phyloP scores from a whole-genome alignment of 1,140 invertebrate species.

The Drosophila parvula region DNA sequence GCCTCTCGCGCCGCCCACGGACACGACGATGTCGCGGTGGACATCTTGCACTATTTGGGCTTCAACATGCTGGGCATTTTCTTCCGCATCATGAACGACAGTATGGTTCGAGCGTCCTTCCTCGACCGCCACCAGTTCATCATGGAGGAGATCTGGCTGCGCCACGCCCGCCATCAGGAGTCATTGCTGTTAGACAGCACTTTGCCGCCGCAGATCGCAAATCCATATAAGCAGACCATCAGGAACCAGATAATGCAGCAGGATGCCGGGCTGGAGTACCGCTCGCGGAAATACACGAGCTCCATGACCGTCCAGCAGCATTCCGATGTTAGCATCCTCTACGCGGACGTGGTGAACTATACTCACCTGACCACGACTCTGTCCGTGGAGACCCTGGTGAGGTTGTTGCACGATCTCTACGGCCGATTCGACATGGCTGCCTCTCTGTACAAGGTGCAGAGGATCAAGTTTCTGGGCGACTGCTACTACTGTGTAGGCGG shows the following conservation, averaged over 20 bases:
- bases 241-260: conserved; percentile 88
- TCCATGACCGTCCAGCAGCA: conserved; percentile 94
- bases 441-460: conserved; percentile 87
- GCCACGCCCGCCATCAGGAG: conserved; percentile 93
- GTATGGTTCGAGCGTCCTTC: conserved; percentile 93
- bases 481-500: conserved; percentile 97
- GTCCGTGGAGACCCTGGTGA: conserved; percentile 91
- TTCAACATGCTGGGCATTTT: conserved; percentile 93
- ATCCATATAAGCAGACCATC: conserved; percentile 90
- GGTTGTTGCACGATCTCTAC: conserved; percentile 96
- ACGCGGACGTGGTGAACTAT: conserved; percentile 98
- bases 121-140: conserved; percentile 93
- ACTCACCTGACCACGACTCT: conserved; percentile 94
- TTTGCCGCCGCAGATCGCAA: conserved; percentile 93
- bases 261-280: conserved; percentile 25
- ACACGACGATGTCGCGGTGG: conserved; percentile 81
- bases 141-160: conserved; percentile 91
- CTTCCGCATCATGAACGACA: conserved; percentile 93
- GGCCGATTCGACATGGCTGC: conserved; percentile 96
- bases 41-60: conserved; percentile 89
- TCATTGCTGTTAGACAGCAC: conserved; percentile 94
- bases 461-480: conserved; percentile 96
- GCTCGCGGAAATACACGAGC: conserved; percentile 83
- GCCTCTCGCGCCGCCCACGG: fast-evolving
- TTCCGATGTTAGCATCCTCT: conserved; percentile 95